phyloP scores from a whole-genome alignment of 1,140 invertebrate species.

The Aphelinus certus region DNA sequence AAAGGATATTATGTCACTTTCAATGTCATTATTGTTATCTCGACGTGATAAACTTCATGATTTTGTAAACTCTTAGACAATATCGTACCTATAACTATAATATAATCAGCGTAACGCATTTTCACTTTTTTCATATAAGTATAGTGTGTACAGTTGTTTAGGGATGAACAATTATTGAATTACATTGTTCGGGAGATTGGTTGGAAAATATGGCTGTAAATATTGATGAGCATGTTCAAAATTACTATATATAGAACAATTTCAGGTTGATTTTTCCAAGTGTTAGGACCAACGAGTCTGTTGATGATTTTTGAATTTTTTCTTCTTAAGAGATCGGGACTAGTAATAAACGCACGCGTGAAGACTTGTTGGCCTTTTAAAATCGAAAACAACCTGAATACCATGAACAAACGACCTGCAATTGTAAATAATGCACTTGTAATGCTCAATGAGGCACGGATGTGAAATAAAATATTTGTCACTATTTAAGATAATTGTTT shows the following conservation, averaged over 20 bases:
- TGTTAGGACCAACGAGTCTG: constrained; percentile 7
- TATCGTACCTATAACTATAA: not conserved
- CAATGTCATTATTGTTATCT: constrained; percentile 11
- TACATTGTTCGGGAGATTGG: not conserved
- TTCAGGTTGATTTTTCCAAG: constrained; percentile 16
- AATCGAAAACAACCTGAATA: not conserved
- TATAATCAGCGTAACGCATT: not conserved
- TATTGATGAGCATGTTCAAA: not conserved
- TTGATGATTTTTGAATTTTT: not conserved
- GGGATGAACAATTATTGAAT: not conserved
- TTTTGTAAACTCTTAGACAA: not conserved
- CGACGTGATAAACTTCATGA: constrained; percentile 3
- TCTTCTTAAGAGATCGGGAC: too few relatives aligned
- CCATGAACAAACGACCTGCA: not conserved
- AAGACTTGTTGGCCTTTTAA: constrained; percentile 5
- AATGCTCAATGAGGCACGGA: constrained; percentile 14
- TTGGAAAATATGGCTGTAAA: constrained; percentile 24
- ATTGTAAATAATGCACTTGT: constrained; percentile 36
- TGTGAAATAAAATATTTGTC: constrained; percentile 27
- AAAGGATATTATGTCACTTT: constrained; percentile 22
- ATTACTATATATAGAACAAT: not conserved
- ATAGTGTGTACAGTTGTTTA: constrained; percentile 18
- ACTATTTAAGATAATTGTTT: constrained; percentile 9
- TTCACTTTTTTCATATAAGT: constrained; percentile 11
- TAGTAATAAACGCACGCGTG: too few relatives aligned